These are phyloP conservation scores for Syngnathoides biaculeatus DNA, from an alignment of 2,113 vertebrate genomes.

Conservation along the genomic window DNA sequence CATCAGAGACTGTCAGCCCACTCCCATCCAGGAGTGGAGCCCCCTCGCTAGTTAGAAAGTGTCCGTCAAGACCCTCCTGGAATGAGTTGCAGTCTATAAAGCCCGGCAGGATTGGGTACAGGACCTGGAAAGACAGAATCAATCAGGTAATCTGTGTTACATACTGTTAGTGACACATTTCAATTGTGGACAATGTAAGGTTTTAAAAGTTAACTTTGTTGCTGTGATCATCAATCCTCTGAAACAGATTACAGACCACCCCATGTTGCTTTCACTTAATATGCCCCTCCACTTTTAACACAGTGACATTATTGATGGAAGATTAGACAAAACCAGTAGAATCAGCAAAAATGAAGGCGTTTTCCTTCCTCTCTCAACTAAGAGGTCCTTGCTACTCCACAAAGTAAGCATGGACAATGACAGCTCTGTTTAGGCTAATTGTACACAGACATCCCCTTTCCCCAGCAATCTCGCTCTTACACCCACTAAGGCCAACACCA, in stretches of 20 bases:
- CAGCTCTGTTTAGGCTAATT: conserved; percentile 70
- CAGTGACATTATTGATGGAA: conserved; percentile 1
- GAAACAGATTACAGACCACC: neutral
- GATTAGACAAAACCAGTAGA: conserved; percentile 6
- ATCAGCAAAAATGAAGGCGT: conserved; percentile 10
- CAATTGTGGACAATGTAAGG: conserved; percentile 37
- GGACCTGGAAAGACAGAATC: conserved; percentile 51
- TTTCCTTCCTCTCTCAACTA: conserved; percentile 33
- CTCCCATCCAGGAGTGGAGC: conserved; percentile 27
- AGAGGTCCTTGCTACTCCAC: conserved; percentile 42
- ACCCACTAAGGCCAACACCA: conserved; percentile 50
- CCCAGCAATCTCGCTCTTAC: conserved; percentile 46
- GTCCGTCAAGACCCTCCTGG: conserved; percentile 37
- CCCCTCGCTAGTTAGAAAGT: neutral
- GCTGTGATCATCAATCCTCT: too few relatives aligned
- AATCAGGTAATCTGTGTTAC: neutral
- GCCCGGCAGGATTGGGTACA: conserved; percentile 71
- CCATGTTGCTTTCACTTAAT: conserved; percentile 11
- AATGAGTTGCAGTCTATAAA: conserved; percentile 74
- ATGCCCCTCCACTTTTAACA: conserved; percentile 12
- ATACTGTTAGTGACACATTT: conserved; percentile 31
- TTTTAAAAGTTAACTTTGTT: conserved; percentile 38
- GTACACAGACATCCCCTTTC: conserved; percentile 67
- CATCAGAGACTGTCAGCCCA: conserved; percentile 44
- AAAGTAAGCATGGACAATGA: conserved; percentile 54